A percentile compares a stretch with the other conserved stretches of the same genome.
These are phyloP conservation scores for Hyles vespertilio DNA, from an alignment of 1,140 invertebrate species.

Conservation along the genomic window DNA sequence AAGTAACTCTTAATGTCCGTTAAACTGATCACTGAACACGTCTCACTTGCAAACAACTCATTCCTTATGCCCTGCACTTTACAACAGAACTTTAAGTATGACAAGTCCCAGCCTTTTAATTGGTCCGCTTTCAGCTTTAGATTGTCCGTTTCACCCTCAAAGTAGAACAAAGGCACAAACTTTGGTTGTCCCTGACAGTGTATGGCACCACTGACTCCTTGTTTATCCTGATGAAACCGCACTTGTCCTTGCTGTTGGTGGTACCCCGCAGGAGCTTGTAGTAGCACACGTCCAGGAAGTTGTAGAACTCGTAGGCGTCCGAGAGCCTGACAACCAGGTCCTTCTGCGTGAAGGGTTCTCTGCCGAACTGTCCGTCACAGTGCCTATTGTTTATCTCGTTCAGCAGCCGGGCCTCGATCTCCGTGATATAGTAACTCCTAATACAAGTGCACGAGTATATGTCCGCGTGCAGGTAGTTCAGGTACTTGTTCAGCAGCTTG, in stretches of 20 bases:
- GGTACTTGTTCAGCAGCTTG: slow-evolving; percentile 90
- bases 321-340: slow-evolving; percentile 91
- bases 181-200: slow-evolving; percentile 87
- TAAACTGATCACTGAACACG: slow-evolving; percentile 91
- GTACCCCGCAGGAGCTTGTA: slow-evolving; percentile 84
- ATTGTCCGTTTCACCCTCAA: slow-evolving; percentile 94
- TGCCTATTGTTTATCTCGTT: slow-evolving; percentile 96
- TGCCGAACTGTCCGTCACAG: slow-evolving; percentile 92
- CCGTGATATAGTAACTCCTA: slow-evolving; percentile 94
- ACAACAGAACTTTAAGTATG: slow-evolving; percentile 95
- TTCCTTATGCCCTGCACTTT: slow-evolving; percentile 95
- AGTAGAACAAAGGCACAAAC: slow-evolving; percentile 95
- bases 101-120: slow-evolving; percentile 92
- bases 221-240: slow-evolving; percentile 95
- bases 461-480: slow-evolving; percentile 87
- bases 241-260: slow-evolving; percentile 85
- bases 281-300: slow-evolving; percentile 92
- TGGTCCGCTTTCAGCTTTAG: slow-evolving; percentile 89
- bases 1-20: slow-evolving; percentile 94
- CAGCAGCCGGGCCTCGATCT: slow-evolving; percentile 90
- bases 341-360: slow-evolving; percentile 91
- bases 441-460: slow-evolving; percentile 93
- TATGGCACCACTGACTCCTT: slow-evolving; percentile 96
- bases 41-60: slow-evolving; percentile 92
- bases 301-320: slow-evolving; percentile 94